Evolutionary conservation across 2,797 vertebrate species (phyloP), one percentile per base, ranked within the genome.

Genomic region (Valencia hispanica): DNA sequence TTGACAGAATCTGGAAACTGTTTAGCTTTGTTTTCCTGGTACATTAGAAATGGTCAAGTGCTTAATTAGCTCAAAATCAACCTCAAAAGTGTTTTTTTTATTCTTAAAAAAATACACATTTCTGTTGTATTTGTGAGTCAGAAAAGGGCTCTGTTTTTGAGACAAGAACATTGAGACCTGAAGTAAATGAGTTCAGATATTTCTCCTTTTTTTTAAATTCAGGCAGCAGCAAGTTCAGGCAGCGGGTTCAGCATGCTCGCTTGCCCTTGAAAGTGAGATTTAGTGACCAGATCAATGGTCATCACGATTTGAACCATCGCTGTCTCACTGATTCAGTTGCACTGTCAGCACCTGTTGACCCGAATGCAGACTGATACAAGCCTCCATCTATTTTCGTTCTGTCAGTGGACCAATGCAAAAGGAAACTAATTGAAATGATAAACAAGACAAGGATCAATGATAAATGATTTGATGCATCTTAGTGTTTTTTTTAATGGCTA

Each of bases 281-380:
- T 74, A 18, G 41, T 79, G 72, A 70, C 43, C 27, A 47, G 61
- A 79, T 61, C 39, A 72, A 34, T 48, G 69, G 34, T 61, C 53
- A 48, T 41, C 70, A 66, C 0, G 39, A 47, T 36, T 69, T 34
- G 10, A 25, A 72, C 81, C 45, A 79, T 25, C 3, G 48, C 59
- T 12, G 15, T 57, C 72, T 63, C 73, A 59, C 30, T 8, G 59
- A 79, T 77, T 79, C 14, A 68, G 14, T 79, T 68, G 66, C 59
- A 79, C 63, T 50, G 17, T 14, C 61, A 7, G 14, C 55, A 53
- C 18, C 10, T 27, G 32, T 75, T 76, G 70, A 84, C 74, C 68
- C 20, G 25, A 68, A 47, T 51, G 36, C 59, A 76, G 50, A 43
- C 34, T 30, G 8, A 73, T 73, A 36, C 32, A 27, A 69, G 1